Evolutionary conservation across 2,113 vertebrate species (phyloP).

Genomic region (Pollachius pollachius): DNA sequence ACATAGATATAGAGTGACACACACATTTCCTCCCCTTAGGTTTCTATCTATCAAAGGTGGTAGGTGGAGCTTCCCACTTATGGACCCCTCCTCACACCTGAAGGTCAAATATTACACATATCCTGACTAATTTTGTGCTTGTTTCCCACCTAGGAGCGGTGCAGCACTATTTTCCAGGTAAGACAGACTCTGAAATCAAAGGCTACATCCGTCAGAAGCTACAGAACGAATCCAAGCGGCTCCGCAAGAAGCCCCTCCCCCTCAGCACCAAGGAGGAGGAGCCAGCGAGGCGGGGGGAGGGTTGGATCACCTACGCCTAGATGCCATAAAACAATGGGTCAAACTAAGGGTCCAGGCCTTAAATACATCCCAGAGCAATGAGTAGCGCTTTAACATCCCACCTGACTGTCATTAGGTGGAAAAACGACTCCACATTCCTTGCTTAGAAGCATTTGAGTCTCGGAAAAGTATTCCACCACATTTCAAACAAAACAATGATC

Average conservation of each 20-base stretch:
- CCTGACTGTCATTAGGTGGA: too few species aligned
- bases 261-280: constrained; percentile 20
- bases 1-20: too few species aligned
- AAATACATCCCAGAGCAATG: too few species aligned
- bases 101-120: too few species aligned
- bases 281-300: not conserved
- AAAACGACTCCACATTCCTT: too few species aligned
- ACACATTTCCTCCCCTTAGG: not conserved
- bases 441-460: too few species aligned
- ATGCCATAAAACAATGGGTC: not conserved
- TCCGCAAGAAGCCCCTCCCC: constrained; percentile 45
- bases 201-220: constrained; percentile 67
- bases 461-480: too few species aligned
- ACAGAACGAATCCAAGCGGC: constrained; percentile 62
- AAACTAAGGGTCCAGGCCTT: not conserved
- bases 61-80: too few species aligned
- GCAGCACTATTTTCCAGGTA: constrained; percentile 61
- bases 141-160: constrained; percentile 44
- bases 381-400: too few species aligned
- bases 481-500: too few species aligned
- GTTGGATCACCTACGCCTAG: constrained; percentile 6
- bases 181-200: constrained; percentile 64
- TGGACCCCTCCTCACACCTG: too few species aligned
- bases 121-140: not conserved
- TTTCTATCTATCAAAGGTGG: too few species aligned